phyloP scores from a whole-genome alignment of 2,797 vertebrate species.

The Vireo griseus region DNA sequence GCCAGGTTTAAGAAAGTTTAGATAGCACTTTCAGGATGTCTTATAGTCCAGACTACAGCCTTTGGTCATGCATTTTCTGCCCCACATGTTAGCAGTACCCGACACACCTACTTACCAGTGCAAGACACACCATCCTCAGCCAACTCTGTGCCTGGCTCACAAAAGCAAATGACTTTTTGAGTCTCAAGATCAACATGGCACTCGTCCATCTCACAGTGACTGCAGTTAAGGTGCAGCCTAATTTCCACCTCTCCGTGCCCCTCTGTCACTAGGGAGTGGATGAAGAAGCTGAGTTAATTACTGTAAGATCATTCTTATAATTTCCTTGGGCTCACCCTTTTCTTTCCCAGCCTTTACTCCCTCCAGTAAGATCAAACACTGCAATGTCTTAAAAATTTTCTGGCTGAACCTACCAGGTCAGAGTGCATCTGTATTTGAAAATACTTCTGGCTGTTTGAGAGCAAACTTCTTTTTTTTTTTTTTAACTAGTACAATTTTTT shows the following conservation, averaged over 20 bases:
- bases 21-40: neutral
- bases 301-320: neutral
- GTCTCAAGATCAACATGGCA: conserved; percentile 82
- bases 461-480: neutral
- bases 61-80: neutral
- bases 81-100: neutral
- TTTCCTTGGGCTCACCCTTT: neutral
- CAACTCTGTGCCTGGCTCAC: conserved; percentile 83
- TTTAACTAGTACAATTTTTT: neutral
- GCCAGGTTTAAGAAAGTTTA: neutral
- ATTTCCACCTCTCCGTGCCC: conserved; percentile 93
- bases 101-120: conserved; percentile 70
- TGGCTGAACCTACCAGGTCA: neutral
- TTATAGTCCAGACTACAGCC: neutral
- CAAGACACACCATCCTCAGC: conserved; percentile 86
- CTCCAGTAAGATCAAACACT: neutral
- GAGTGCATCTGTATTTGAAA: neutral
- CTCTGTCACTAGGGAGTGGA: conserved; percentile 83
- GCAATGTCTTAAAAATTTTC: neutral
- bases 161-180: conserved; percentile 85
- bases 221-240: conserved; percentile 91
- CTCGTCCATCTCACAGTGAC: conserved; percentile 89
- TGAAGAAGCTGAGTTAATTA: conserved; percentile 33
- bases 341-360: neutral
- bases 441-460: neutral